Conservation (phyloP, 2,888 invertebrate genomes). For the Podotricha telesiphe region DNA sequence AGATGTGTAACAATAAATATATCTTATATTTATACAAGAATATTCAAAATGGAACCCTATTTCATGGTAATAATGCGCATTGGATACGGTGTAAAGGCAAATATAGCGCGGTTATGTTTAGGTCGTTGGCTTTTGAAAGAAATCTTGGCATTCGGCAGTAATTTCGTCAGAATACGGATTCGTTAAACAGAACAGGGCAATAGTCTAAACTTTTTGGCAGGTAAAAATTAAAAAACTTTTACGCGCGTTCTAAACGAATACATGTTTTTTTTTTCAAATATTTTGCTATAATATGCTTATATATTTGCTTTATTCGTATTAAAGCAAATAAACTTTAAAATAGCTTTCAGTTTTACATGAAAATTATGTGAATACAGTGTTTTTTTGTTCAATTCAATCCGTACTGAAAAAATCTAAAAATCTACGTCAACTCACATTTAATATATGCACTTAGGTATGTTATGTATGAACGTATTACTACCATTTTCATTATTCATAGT, state of each 20-base stretch:
- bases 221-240: slow-evolving; percentile 33
- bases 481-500: slow-evolving; percentile 34
- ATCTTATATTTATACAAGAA: slow-evolving; percentile 1
- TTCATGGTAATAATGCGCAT: slow-evolving; percentile 33
- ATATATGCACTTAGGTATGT: slow-evolving; percentile 1
- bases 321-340: not conserved
- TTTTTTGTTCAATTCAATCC: not conserved
- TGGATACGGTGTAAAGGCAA: slow-evolving; percentile 36
- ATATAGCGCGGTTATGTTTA: slow-evolving; percentile 52
- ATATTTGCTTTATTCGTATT: not conserved
- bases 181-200: slow-evolving; percentile 66
- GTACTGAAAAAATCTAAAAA: not conserved
- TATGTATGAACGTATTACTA: slow-evolving; percentile 14
- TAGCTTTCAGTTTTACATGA: not conserved
- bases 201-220: slow-evolving; percentile 40
- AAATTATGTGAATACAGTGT: not conserved
- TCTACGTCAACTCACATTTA: not conserved
- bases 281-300: not conserved
- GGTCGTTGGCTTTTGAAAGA: slow-evolving; percentile 78
- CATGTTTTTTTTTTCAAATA: not conserved
- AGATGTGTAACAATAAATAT: slow-evolving; percentile 36
- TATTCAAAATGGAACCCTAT: slow-evolving; percentile 51
- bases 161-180: slow-evolving; percentile 75
- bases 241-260: not conserved
- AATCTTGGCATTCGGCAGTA: slow-evolving; percentile 74